Base-by-base conservation (phyloP, 2,888 invertebrate genomes). In the Priocnemis perturbator region DNA sequence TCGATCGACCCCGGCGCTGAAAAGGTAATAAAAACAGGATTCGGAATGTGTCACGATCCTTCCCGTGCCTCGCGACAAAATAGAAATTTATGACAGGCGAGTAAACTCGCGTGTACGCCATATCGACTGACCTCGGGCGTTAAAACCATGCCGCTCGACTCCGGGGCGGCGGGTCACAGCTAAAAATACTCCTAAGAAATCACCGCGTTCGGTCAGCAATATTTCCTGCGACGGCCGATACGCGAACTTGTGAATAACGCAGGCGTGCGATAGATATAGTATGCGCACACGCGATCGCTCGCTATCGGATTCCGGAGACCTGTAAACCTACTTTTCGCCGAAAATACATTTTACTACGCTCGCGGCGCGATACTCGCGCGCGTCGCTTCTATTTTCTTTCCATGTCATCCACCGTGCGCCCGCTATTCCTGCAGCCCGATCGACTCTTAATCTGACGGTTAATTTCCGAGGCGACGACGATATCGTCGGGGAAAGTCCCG, bases 301-400 rank as follows among this genome's bases (percentile, higher is more conserved):
- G 11, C 37, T 37, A 37, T 37, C 52, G 45, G 20, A 67, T 63
- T 66, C 45, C n/a, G 50, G 47, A 15, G 44, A 64, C 52, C 57
- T 21, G 48, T 4, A 60, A 30, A 60, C 60, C 52, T 17, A 52
- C 60, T 60, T 69, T 17, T 20, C 19, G 14, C 15, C 17, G 26
- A 62, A 62, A 66, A 69, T 69, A 69, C 37, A 58, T 58, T 62
- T 69, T 69, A 69, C 69, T 58, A 61, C 69, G 63, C 2, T 14
- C 58, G 53, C 45, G 37, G 15, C 4, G 14, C 37, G 50, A 17
- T 60, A 58, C 30, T 52, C 23, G 30, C 55, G 58, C 47, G n/a
- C 68, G 37, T 37, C 26, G 57, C 37, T 11, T 3, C 37, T 37
- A 37, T 37, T 37, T 37, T 37, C 37, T 37, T 37, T 9, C 37